Percentiles rank a stretch among this genome's conserved stretches.
Conservation (phyloP, 2,888 invertebrate genomes). For the Apeira syringaria region DNA sequence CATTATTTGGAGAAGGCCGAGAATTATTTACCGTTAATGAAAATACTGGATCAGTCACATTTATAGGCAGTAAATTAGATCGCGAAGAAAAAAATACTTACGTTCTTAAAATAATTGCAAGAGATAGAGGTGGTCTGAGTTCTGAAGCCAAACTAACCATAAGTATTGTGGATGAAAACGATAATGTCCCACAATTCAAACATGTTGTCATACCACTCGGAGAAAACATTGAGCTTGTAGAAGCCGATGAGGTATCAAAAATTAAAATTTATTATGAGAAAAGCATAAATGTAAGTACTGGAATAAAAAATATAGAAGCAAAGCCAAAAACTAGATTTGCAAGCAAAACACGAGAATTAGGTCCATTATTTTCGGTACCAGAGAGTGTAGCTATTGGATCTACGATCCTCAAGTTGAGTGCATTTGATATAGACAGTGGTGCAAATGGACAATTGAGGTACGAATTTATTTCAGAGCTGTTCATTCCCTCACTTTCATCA, state of each 20-base stretch:
- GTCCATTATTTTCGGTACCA: constrained; percentile 87
- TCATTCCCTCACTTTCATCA: constrained; percentile 80
- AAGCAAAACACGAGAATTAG: constrained; percentile 52
- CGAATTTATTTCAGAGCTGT: constrained; percentile 87
- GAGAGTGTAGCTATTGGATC: constrained; percentile 89
- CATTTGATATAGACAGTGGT: constrained; percentile 88
- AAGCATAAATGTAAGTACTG: constrained; percentile 52
- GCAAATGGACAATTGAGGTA: constrained; percentile 89
- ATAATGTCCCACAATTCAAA: constrained; percentile 89
- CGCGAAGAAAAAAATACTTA: constrained; percentile 89
- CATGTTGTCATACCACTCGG: constrained; percentile 88
- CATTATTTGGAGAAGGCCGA: constrained; percentile 89
- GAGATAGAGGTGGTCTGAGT: constrained; percentile 89
- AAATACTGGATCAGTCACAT: constrained; percentile 84
- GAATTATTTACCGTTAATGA: constrained; percentile 88
- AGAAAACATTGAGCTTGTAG: constrained; percentile 86
- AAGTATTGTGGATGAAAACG: constrained; percentile 90
- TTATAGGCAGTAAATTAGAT: constrained; percentile 85
- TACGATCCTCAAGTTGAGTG: constrained; percentile 87
- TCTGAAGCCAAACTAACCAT: constrained; percentile 89
- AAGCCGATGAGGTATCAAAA: constrained; percentile 81
- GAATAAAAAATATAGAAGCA: constrained; percentile 54
- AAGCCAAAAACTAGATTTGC: constrained; percentile 69
- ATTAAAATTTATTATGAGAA: constrained; percentile 73
- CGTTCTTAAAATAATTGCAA: constrained; percentile 88